These are phyloP conservation scores for Pyrrhosoma nymphula DNA, from an alignment of 2,888 invertebrate species.

Conservation along the genomic window DNA sequence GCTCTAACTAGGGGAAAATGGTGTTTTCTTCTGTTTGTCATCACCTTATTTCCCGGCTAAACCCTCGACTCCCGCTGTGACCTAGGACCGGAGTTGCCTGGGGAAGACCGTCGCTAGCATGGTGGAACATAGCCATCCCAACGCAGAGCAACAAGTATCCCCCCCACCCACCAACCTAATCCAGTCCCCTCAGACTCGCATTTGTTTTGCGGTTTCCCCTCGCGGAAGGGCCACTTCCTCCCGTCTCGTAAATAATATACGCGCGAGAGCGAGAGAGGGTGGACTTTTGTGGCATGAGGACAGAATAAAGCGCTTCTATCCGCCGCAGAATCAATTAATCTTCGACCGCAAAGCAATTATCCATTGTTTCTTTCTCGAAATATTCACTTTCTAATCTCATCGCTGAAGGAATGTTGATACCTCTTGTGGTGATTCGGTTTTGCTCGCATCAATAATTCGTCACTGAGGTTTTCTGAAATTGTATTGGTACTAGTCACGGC, in stretches of 20 bases:
- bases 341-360: neutral
- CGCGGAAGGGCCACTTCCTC: conserved; percentile 21
- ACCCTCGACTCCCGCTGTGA: neutral
- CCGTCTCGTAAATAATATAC: conserved; percentile 42
- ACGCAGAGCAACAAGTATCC: conserved; percentile 57
- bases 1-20: neutral
- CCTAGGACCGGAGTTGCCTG: neutral
- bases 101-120: neutral
- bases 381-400: neutral
- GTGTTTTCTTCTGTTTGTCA: neutral
- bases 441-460: neutral
- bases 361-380: neutral
- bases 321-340: conserved; percentile 24
- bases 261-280: neutral
- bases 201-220: conserved; percentile 56
- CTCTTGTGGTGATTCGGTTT: neutral
- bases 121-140: neutral
- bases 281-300: neutral
- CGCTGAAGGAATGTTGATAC: neutral
- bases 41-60: neutral
- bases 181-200: conserved; percentile 32
- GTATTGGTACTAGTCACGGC: neutral
- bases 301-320: neutral
- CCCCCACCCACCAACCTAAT: conserved; percentile 1
- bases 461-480: neutral